Conservation (phyloP, 2,888 invertebrate species). For the Neocrepidodera transversa region DNA sequence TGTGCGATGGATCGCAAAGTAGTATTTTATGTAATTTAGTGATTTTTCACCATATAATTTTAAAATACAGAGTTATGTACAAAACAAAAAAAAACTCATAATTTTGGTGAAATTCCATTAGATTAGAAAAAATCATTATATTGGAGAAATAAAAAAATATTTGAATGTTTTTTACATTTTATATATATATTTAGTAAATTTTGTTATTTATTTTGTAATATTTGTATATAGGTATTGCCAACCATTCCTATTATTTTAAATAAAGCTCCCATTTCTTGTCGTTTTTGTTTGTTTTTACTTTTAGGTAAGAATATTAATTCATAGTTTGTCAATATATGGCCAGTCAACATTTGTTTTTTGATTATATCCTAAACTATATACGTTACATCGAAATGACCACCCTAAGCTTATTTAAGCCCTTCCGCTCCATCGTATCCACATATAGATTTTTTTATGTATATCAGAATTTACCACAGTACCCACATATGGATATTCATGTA, state of each 20-base stretch:
- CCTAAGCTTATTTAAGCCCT: too few species aligned
- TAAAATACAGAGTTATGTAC: not conserved
- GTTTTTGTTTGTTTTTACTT: constrained; percentile 7
- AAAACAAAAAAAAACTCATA: not conserved
- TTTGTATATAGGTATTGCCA: constrained; percentile 38
- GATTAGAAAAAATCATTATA: not conserved
- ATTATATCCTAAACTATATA: too few species aligned
- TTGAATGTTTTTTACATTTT: constrained; percentile 18
- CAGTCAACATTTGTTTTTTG: too few species aligned
- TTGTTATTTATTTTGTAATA: constrained; percentile 37
- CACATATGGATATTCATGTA: too few species aligned
- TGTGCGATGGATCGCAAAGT: too few species aligned
- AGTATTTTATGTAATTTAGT: too few species aligned
- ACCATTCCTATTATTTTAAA: constrained; percentile 39
- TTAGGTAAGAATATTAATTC: too few species aligned
- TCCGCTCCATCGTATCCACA: too few species aligned
- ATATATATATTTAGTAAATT: constrained; percentile 27
- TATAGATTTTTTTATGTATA: too few species aligned
- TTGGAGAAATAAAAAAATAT: not conserved
- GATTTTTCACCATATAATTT: not conserved
- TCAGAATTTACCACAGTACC: not conserved
- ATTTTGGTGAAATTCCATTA: not conserved
- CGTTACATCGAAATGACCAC: too few species aligned
- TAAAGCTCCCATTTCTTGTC: constrained; percentile 36
- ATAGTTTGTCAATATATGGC: too few species aligned